Percentiles rank a stretch among this genome's conserved stretches.
These are phyloP conservation scores for Gortyna flavago DNA, from an alignment of 2,888 invertebrate species.

Conservation along the genomic window DNA sequence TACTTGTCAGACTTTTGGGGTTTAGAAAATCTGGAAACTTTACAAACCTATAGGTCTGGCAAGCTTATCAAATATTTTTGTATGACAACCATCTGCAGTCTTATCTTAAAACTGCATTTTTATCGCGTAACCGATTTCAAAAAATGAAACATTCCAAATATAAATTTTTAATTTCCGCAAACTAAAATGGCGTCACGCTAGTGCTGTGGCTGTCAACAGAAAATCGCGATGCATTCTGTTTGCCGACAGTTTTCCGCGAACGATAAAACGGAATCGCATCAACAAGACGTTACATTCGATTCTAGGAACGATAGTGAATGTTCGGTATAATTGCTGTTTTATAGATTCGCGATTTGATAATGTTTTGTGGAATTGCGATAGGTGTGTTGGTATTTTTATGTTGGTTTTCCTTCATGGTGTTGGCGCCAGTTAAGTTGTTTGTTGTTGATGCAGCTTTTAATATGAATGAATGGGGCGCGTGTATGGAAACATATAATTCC, in stretches of 20 bases:
- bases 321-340: conserved; percentile 59
- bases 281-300: conserved; percentile 59
- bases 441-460: conserved; percentile 17
- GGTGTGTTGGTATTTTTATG: conserved; percentile 37
- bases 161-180: conserved; percentile 8
- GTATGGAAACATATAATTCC: neutral
- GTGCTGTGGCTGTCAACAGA: conserved; percentile 55
- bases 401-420: conserved; percentile 40
- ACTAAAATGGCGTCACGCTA: conserved; percentile 40
- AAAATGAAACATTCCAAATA: conserved; percentile 16
- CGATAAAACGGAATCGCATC: conserved; percentile 54
- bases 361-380: conserved; percentile 57
- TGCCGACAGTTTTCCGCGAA: conserved; percentile 57
- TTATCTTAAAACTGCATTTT: conserved; percentile 18
- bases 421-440: conserved; percentile 20
- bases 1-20: no score
- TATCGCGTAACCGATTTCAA: neutral
- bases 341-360: conserved; percentile 63
- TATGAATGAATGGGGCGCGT: conserved; percentile 16
- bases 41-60: neutral
- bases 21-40: neutral
- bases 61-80: conserved; percentile 2
- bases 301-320: conserved; percentile 61
- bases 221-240: conserved; percentile 50
- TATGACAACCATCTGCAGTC: conserved; percentile 7